These are phyloP conservation scores for Echinometra lucunter DNA, from an alignment of 53 echinoderm and acorn worm species.

Conservation along the genomic window DNA sequence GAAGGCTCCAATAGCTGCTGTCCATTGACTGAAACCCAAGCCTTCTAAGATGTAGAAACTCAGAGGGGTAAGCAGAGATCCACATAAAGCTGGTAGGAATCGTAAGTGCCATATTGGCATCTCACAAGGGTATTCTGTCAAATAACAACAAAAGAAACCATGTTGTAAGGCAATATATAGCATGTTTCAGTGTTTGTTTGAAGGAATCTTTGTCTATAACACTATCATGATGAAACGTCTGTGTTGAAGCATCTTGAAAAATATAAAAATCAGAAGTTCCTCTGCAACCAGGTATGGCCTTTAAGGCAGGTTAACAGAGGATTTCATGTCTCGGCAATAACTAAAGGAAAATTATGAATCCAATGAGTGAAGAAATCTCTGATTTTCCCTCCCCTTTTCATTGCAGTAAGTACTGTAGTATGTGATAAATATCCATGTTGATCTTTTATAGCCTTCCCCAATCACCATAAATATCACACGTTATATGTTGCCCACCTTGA, in stretches of 20 bases:
- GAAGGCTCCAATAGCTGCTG: constrained; percentile 82
- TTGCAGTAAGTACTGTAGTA: no score
- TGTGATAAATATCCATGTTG: no score
- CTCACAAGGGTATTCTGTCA: constrained; percentile 85
- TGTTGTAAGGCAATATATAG: neutral
- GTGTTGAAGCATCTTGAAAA: no score
- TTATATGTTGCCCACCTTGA: constrained; percentile 67
- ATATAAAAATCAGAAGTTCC: no score
- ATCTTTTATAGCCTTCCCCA: no score
- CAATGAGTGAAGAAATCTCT: no score
- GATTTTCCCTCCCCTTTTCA: no score
- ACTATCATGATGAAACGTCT: neutral
- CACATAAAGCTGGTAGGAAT: constrained; percentile 91
- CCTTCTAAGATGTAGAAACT: constrained; percentile 79
- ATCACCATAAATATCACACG: no score
- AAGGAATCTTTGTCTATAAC: neutral
- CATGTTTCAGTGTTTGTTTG: neutral
- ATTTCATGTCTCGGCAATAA: no score
- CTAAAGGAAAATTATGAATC: no score
- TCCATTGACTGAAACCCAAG: constrained; percentile 84
- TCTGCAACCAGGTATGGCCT: no score
- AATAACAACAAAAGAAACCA: neutral
- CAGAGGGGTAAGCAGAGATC: constrained; percentile 84
- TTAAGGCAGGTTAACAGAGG: no score
- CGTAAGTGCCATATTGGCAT: constrained; percentile 95